A percentile compares a stretch with the other conserved stretches of the same genome.
Evolutionary conservation across 1,140 invertebrate species (phyloP).

Genomic region (Caerostris darwini): DNA sequence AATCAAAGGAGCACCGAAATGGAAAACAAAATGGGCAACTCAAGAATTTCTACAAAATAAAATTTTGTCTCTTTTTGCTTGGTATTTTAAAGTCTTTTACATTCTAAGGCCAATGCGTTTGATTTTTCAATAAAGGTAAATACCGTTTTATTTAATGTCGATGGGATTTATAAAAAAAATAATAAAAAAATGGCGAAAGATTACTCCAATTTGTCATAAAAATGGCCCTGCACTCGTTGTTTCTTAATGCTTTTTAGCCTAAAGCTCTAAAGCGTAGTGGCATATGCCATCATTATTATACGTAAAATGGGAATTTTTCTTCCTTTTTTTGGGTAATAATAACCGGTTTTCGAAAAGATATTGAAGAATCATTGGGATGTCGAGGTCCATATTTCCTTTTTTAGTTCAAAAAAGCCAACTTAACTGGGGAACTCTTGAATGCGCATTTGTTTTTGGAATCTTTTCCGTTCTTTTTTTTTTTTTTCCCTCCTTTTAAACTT

Average conservation of each 20-base stretch:
- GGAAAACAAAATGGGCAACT: background rate
- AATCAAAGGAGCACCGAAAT: background rate
- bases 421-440: background rate
- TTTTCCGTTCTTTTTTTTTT: background rate
- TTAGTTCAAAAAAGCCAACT: background rate
- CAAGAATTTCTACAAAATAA: background rate
- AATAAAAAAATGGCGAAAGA: slow-evolving; percentile 10
- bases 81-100: background rate
- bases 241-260: slow-evolving; percentile 51
- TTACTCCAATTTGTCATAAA: slow-evolving; percentile 76
- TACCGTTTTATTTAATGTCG: slow-evolving; percentile 13
- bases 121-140: slow-evolving; percentile 74
- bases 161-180: slow-evolving; percentile 61
- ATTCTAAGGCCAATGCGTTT: background rate
- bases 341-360: slow-evolving; percentile 58
- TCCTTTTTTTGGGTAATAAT: slow-evolving; percentile 55
- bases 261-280: background rate
- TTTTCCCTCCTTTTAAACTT: background rate
- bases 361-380: slow-evolving; percentile 48
- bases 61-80: too few species aligned
- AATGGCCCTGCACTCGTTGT: slow-evolving; percentile 41
- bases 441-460: background rate
- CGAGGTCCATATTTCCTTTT: background rate
- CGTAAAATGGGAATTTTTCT: slow-evolving; percentile 43
- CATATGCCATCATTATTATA: slow-evolving; percentile 64